Evolutionary conservation across 2,888 invertebrate genomes (phyloP).

Genomic region (Cryptocephalus primarius): DNA sequence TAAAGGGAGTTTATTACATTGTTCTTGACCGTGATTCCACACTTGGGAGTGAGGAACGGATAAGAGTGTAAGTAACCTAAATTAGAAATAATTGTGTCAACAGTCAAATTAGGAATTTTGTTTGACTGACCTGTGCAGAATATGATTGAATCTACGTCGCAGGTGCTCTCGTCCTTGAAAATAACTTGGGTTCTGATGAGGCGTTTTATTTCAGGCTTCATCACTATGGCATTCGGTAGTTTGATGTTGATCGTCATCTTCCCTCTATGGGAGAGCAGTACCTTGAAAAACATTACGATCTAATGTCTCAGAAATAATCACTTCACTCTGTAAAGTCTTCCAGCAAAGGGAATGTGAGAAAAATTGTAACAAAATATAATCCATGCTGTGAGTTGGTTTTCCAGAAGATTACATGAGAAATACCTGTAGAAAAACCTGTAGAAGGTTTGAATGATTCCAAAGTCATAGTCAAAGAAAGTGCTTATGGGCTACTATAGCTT

Average conservation of each 20-base stretch:
- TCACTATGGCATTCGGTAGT: slow-evolving; percentile 41
- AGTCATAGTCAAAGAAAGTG: no score
- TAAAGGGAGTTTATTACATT: slow-evolving; percentile 74
- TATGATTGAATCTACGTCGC: slow-evolving; percentile 52
- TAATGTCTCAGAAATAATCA: neutral
- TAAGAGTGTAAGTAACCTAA: slow-evolving; percentile 40
- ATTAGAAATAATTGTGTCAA: slow-evolving; percentile 13
- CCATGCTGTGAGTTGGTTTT: no score
- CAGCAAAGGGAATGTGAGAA: no score
- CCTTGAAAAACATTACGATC: slow-evolving; percentile 19
- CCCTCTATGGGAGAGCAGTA: slow-evolving; percentile 23
- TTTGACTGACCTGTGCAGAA: slow-evolving; percentile 54
- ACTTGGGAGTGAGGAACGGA: slow-evolving; percentile 45
- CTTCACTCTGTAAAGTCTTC: neutral
- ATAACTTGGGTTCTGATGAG: slow-evolving; percentile 42
- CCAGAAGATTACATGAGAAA: no score
- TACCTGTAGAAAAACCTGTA: no score
- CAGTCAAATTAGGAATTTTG: no score
- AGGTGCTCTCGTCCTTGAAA: slow-evolving; percentile 49
- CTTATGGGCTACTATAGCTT: no score
- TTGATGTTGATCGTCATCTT: slow-evolving; percentile 6
- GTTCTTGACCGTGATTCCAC: slow-evolving; percentile 59
- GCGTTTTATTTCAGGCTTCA: slow-evolving; percentile 44
- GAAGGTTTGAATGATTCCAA: no score
- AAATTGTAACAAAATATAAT: no score